These are phyloP conservation scores for Junonia oenone DNA, from an alignment of 2,888 invertebrate species.

Conservation along the genomic window DNA sequence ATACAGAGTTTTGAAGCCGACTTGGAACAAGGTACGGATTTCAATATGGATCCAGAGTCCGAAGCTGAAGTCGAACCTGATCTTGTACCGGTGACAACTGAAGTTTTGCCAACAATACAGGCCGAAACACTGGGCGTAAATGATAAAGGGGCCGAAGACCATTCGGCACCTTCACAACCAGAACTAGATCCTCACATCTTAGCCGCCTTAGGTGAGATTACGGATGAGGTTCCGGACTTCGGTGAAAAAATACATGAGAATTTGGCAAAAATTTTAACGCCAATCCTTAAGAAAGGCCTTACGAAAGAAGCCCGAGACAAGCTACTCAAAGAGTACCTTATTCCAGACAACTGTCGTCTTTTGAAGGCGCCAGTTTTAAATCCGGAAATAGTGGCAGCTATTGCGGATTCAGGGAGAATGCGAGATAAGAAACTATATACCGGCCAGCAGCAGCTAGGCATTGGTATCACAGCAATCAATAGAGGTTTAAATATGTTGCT, in stretches of 20 bases:
- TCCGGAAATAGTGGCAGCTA: background rate
- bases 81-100: no score
- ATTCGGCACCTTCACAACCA: background rate
- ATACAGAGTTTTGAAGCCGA: no score
- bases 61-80: no score
- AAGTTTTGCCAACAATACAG: no score
- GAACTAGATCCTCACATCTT: background rate
- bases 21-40: no score
- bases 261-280: background rate
- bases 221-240: background rate
- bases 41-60: no score
- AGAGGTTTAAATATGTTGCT: background rate
- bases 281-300: background rate
- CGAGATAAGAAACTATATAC: background rate
- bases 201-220: background rate
- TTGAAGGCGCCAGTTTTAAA: background rate
- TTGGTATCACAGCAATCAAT: background rate
- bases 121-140: no score
- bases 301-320: background rate
- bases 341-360: background rate
- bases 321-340: background rate
- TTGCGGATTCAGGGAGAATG: background rate
- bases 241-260: background rate
- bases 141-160: no score
- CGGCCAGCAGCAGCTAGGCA: background rate